Evolutionary conservation across 1,140 invertebrate species (phyloP), one percentile per base, ranked within the genome.

Genomic region (Battus philenor): DNA sequence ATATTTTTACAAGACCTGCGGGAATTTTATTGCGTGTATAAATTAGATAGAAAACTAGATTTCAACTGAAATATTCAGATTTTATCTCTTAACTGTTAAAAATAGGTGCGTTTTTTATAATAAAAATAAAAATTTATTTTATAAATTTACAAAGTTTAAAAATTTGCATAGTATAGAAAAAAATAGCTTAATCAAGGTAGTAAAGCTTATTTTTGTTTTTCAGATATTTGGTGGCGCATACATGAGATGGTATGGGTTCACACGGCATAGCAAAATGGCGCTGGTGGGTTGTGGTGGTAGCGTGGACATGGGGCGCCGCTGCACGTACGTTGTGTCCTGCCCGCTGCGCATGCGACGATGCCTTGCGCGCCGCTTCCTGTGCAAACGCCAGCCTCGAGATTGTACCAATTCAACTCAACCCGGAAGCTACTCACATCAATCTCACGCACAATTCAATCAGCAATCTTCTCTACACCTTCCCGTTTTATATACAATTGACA

Each of bases 391-490:
- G 88, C 31, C 88, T 96, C 31, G 94, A 95, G 70, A 91, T 95
- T 54, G 92, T 96, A 17, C 95, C 95, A 18, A 95, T 95, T 47
- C 94, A 95, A 65, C 88, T 96, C 54, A 96, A 96, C 70, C 93
- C 93, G n/a, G 92, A 94, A 66, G 89, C 93, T 17, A 89, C 89
- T 12, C 90, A 91, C 67, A 91, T 95, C 62, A 93, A 94, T 62
- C 88, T 95, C 18, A 92, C 92, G 0, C 88, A 89, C 53, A 95
- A 95, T 69, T 88, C 90, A 29, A 93, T 95, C 55, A 86, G 87
- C 56, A 91, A 89, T 57, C 84, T 95, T 1, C 89, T 91, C 32
- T 92, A 91, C 60, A 91, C 92, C 1, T 89, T 95, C 54, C 88
- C 87, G 8, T 93, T 95, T 75, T 95, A 96, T 80, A 90, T 91